A percentile compares a stretch with the other conserved stretches of the same genome.
These are phyloP conservation scores for Tringa solitaria DNA, from an alignment of 2,113 vertebrate species.

Conservation along the genomic window DNA sequence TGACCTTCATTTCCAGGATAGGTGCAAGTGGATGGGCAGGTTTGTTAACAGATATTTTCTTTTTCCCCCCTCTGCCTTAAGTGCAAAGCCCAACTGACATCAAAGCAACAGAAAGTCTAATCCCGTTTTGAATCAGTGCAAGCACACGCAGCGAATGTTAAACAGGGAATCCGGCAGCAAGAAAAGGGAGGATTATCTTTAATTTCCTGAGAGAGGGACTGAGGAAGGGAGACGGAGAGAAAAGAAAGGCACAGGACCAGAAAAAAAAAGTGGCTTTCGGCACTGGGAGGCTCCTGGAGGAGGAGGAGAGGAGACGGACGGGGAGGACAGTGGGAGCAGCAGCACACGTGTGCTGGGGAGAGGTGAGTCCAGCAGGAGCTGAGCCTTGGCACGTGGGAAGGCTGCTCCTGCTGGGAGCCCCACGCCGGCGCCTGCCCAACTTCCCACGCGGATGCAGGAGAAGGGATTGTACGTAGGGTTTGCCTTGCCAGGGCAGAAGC, in stretches of 20 bases:
- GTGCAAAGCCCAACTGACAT: slow-evolving; percentile 59
- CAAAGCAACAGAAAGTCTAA: slow-evolving; percentile 66
- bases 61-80: not conserved
- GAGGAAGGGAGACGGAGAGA: not conserved
- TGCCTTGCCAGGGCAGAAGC: not conserved
- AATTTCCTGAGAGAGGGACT: slow-evolving; percentile 60
- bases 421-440: not conserved
- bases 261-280: slow-evolving; percentile 2
- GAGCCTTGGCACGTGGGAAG: not conserved
- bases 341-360: not conserved
- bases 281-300: not conserved
- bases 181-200: slow-evolving; percentile 59
- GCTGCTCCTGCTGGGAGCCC: not conserved
- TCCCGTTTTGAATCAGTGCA: slow-evolving; percentile 59
- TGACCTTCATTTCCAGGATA: not conserved
- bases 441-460: not conserved
- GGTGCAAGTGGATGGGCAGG: not conserved
- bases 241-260: slow-evolving; percentile 14
- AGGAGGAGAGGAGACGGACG: not conserved
- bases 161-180: slow-evolving; percentile 49
- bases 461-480: not conserved
- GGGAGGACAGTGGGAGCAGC: not conserved
- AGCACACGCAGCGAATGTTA: slow-evolving; percentile 63
- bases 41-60: slow-evolving; percentile 13
- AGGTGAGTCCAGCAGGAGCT: not conserved